Percentiles rank a stretch among this genome's conserved stretches.
Conservation (phyloP, 2,797 vertebrate genomes). For the Hapalemur alaotrensis region DNA sequence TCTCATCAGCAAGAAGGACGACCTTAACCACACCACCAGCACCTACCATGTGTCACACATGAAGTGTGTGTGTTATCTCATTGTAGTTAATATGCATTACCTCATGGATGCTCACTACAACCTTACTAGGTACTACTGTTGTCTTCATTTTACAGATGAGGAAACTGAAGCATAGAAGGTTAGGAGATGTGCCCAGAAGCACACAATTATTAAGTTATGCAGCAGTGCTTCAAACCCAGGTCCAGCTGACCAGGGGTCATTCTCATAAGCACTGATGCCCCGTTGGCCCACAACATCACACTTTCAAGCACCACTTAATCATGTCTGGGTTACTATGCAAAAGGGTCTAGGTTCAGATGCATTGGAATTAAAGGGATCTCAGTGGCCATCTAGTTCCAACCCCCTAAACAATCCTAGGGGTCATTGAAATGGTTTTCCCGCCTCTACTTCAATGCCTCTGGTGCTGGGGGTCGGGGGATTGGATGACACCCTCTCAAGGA, state of each 20-base stretch:
- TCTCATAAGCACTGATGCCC: not conserved
- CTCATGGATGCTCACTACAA: not conserved
- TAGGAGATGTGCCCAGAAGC: not conserved
- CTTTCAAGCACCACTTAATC: not conserved
- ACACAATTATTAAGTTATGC: not conserved
- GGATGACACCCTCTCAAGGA: not conserved
- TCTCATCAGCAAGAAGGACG: not conserved
- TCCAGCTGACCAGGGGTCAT: not conserved
- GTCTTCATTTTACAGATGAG: not conserved
- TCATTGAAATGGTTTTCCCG: not conserved
- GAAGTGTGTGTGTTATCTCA: not conserved
- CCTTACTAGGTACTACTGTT: not conserved
- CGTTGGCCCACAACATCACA: not conserved
- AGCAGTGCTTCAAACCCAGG: not conserved
- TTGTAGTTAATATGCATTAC: no score
- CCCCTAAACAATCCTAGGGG: not conserved
- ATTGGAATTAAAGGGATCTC: not conserved
- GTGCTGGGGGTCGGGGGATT: not conserved
- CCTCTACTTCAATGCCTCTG: not conserved
- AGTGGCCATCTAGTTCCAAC: not conserved
- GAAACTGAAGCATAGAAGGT: not conserved
- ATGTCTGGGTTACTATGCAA: not conserved
- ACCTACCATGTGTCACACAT: rapidly evolving
- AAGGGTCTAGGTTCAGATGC: not conserved
- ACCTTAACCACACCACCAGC: not conserved